Evolutionary conservation across 2,113 vertebrate genomes (phyloP), one percentile per base, ranked within the genome.

Genomic region (Leucoraja erinaceus): DNA sequence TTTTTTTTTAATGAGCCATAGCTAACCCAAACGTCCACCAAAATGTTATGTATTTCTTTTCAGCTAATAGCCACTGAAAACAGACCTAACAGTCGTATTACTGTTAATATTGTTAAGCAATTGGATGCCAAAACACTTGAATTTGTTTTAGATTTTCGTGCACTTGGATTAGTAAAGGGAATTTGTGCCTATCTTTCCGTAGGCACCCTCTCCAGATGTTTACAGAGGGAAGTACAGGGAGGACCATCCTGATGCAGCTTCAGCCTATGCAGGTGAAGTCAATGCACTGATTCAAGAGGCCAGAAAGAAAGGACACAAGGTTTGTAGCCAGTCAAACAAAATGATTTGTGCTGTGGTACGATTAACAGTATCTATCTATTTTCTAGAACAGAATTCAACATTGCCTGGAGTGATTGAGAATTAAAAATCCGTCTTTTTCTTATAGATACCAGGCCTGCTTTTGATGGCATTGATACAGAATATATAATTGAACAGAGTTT

Each of bases 211-310:
- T 94, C 98, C 98, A 94, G 98, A 99, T 94, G 96, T 96, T 91
- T 99, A 99, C 95, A 96, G 98, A 96, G 98, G 98, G n/a, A 98
- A 97, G 95, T 99, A 98, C 12, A 96, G 96, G 93, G 97, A 97
- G 54, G 96, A 98, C 88, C 97, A 99, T 66, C 94, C 95, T 11
- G 97, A 99, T 90, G 96, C 98, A 25, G 97, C 97, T 59, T 94
- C 94, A 18, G 98, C 98, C 1, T 99, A 99, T 76, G 98, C 99
- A 93, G 96, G 97, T 74, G 97, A 99, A 78, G 98, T 99, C 93
- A 96, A 96, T 95, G 96, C 96, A 14, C 96, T 99, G n/a, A 97
- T 99, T 61, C 94, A 97, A 33, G 95, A 96, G 79, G 94, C 96
- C 68, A 96, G 97, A 18, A 93, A 94, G 59, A 96, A 95, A 47